These are phyloP conservation scores for Arrhamphus sclerolepis DNA, from an alignment of 2,797 vertebrate species.

Conservation along the genomic window DNA sequence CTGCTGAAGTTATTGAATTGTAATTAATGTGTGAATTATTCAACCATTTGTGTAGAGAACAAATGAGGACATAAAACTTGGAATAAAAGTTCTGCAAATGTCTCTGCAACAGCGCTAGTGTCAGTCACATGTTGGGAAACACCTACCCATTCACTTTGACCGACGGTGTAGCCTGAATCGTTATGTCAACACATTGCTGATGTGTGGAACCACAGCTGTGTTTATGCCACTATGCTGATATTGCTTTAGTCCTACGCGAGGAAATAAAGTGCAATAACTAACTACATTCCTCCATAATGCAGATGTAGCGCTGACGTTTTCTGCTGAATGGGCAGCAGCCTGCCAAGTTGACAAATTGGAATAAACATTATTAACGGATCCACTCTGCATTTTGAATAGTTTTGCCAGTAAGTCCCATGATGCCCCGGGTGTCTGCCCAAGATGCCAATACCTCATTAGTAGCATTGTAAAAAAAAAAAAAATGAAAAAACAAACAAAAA, in stretches of 20 bases:
- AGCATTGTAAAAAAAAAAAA: too few relatives aligned
- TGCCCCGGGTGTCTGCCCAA: too few relatives aligned
- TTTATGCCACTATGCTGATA: too few relatives aligned
- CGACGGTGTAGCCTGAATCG: neutral
- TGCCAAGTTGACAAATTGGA: neutral
- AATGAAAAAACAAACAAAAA: too few relatives aligned
- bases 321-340: neutral
- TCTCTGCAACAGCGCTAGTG: neutral
- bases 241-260: too few relatives aligned
- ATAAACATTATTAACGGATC: too few relatives aligned
- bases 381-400: too few relatives aligned
- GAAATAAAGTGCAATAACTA: too few relatives aligned
- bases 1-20: conserved; percentile 70
- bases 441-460: too few relatives aligned
- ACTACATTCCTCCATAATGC: neutral
- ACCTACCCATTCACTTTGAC: neutral
- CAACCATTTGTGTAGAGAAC: conserved; percentile 47
- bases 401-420: too few relatives aligned
- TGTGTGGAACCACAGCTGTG: neutral
- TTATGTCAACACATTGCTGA: neutral
- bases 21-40: conserved; percentile 76
- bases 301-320: neutral
- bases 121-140: neutral
- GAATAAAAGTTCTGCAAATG: too few relatives aligned
- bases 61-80: conserved; percentile 2